These are phyloP conservation scores for Dasyprocta punctata DNA, from an alignment of 2,113 vertebrate species.

Conservation along the genomic window DNA sequence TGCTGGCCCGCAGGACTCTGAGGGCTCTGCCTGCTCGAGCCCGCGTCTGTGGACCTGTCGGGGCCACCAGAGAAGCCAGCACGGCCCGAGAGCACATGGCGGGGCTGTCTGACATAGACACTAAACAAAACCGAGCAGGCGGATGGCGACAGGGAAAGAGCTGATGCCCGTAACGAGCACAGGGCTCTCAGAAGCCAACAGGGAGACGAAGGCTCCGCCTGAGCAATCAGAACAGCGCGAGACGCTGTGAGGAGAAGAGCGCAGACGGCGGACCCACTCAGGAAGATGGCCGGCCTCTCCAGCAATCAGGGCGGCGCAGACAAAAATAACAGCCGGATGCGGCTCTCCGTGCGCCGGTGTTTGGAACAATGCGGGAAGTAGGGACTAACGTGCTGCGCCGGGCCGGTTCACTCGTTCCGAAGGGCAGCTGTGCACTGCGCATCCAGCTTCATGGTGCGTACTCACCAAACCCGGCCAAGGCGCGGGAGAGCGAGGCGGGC, in stretches of 20 bases:
- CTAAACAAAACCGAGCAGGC: not conserved
- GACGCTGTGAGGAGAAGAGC: not conserved
- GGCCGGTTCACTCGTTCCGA: not conserved
- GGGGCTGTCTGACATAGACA: not conserved
- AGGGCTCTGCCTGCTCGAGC: not conserved
- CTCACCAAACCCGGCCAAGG: not conserved
- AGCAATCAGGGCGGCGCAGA: not conserved
- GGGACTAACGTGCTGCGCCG: too few species aligned
- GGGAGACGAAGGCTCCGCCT: not conserved
- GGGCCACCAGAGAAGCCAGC: not conserved
- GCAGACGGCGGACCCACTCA: not conserved
- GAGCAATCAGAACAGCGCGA: fast-evolving
- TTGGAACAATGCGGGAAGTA: not conserved
- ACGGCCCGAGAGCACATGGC: fast-evolving
- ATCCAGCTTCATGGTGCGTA: not conserved
- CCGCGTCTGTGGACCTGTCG: not conserved
- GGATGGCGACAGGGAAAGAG: not conserved
- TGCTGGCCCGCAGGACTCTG: not conserved
- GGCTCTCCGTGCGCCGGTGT: not conserved
- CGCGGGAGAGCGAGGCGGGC: not conserved
- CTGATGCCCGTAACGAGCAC: fast-evolving
- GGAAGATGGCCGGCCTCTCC: not conserved
- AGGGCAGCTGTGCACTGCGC: not conserved
- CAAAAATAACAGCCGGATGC: not conserved
- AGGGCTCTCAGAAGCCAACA: not conserved